These are phyloP conservation scores for Ormia ochracea DNA, from an alignment of 2,888 invertebrate species.

Conservation along the genomic window DNA sequence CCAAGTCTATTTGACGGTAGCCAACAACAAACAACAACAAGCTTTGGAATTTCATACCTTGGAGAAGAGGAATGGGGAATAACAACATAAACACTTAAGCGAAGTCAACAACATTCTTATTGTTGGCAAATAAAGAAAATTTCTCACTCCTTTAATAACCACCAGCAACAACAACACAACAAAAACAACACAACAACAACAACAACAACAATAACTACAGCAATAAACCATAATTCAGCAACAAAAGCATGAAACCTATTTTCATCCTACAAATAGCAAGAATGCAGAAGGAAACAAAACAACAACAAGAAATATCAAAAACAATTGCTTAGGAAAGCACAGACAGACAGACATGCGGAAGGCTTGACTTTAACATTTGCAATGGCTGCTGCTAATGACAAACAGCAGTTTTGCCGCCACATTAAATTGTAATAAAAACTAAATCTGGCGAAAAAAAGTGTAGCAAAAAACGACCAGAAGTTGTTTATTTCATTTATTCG, in stretches of 20 bases:
- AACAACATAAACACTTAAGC: constrained; percentile 50
- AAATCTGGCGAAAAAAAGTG: neutral
- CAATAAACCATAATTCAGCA: constrained; percentile 34
- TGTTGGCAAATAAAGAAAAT: constrained; percentile 52
- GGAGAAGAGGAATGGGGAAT: constrained; percentile 19
- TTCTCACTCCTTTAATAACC: constrained; percentile 43
- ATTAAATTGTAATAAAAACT: constrained; percentile 25
- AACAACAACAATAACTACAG: constrained; percentile 3
- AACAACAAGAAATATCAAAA: neutral
- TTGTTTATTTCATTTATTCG: too few species aligned
- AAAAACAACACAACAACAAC: constrained; percentile 19
- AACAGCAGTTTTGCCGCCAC: constrained; percentile 36
- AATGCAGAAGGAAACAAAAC: neutral
- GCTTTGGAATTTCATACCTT: neutral
- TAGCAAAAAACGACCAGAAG: neutral
- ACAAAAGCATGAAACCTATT: constrained; percentile 18
- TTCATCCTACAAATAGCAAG: constrained; percentile 6
- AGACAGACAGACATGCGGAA: constrained; percentile 9
- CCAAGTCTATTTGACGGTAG: constrained; percentile 4
- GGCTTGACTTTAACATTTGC: neutral
- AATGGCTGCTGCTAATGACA: constrained; percentile 34
- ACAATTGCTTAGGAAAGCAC: constrained; percentile 5
- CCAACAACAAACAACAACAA: constrained; percentile 2
- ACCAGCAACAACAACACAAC: constrained; percentile 1
- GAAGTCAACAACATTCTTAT: constrained; percentile 56